phyloP scores from a whole-genome alignment of 1,140 invertebrate species.

The Chrysomallon squamiferum region DNA sequence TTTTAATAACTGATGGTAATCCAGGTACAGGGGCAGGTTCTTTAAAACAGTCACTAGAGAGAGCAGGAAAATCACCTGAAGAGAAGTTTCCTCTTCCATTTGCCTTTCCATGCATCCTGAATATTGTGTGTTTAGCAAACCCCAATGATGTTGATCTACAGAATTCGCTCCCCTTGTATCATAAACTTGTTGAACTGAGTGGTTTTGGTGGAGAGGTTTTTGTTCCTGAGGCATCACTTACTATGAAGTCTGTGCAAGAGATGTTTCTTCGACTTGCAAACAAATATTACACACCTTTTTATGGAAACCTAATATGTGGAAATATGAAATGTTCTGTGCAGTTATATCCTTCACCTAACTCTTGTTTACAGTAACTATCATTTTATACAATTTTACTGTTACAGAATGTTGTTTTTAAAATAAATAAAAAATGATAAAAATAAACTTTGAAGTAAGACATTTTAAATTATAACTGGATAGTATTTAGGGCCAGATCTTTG shows the following conservation, averaged over 20 bases:
- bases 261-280: slow-evolving; percentile 79
- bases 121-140: slow-evolving; percentile 73
- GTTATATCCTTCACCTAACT: slow-evolving; percentile 77
- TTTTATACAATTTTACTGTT: too few relatives aligned
- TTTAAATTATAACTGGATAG: too few relatives aligned
- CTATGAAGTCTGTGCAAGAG: slow-evolving; percentile 67
- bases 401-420: too few relatives aligned
- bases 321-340: slow-evolving; percentile 76
- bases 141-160: slow-evolving; percentile 56
- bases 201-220: slow-evolving; percentile 72
- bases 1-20: slow-evolving; percentile 83
- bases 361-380: slow-evolving; percentile 47
- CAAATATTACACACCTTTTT: slow-evolving; percentile 79
- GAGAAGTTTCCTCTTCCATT: slow-evolving; percentile 75
- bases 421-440: too few relatives aligned
- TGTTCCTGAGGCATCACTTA: slow-evolving; percentile 70
- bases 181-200: slow-evolving; percentile 69
- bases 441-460: too few relatives aligned
- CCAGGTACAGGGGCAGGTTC: slow-evolving; percentile 72
- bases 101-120: slow-evolving; percentile 81
- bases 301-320: slow-evolving; percentile 79
- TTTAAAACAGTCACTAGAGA: slow-evolving; percentile 60
- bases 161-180: slow-evolving; percentile 62
- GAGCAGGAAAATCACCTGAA: slow-evolving; percentile 32
- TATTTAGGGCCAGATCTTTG: too few relatives aligned